phyloP scores from a whole-genome alignment of 2,888 invertebrate genomes.

The Noctua janthe region DNA sequence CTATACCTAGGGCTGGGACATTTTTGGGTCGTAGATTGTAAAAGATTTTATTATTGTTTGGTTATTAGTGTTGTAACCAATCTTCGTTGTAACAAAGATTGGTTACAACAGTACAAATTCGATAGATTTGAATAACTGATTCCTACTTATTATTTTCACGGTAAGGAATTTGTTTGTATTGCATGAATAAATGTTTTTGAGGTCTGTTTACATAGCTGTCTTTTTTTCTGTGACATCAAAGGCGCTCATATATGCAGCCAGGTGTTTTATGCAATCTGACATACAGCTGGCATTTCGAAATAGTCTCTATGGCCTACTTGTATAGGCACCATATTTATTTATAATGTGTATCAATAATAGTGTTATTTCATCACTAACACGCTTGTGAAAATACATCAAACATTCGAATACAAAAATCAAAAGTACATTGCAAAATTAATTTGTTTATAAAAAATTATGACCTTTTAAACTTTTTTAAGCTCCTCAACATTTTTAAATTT shows the following conservation, averaged over 20 bases:
- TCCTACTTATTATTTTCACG: not conserved
- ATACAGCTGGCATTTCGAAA: not conserved
- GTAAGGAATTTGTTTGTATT: not conserved
- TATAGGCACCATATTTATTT: not conserved
- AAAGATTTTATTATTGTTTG: constrained; percentile 35
- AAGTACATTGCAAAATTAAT: not conserved
- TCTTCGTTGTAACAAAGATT: constrained; percentile 40
- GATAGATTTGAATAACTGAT: not conserved
- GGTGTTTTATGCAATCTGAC: not conserved
- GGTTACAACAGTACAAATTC: not conserved
- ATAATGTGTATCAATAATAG: not conserved
- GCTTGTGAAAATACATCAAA: not conserved
- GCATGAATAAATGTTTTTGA: not conserved
- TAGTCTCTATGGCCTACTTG: not conserved
- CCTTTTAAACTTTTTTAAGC: not conserved
- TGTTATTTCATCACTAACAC: not conserved
- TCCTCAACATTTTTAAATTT: not conserved
- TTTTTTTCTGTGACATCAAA: not conserved
- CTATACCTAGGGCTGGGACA: constrained; percentile 56
- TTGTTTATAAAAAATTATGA: constrained; percentile 1
- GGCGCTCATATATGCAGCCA: not conserved
- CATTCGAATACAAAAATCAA: not conserved
- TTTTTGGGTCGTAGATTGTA: constrained; percentile 32
- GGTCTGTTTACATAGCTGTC: not conserved
- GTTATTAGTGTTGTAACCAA: no score